Evolutionary conservation across 2,888 invertebrate species (phyloP).

Genomic region (Ennomos erosarius): DNA sequence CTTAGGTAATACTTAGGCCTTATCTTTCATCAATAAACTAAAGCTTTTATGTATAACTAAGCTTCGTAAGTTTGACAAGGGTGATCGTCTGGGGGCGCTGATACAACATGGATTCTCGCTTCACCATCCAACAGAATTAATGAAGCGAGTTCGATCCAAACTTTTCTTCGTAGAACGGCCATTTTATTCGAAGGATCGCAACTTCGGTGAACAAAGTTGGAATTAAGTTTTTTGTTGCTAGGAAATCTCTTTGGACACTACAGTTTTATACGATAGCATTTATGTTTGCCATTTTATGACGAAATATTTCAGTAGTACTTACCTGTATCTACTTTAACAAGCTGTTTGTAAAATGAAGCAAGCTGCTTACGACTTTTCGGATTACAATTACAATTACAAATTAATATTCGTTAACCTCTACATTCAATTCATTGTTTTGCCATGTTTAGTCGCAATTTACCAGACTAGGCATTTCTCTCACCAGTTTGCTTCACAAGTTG

Average conservation of each 20-base stretch:
- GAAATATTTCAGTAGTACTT: too few species aligned
- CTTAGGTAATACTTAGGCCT: too few species aligned
- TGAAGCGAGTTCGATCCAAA: conserved; percentile 45
- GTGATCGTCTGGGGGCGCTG: conserved; percentile 43
- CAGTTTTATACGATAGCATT: too few species aligned
- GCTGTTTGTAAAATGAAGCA: too few species aligned
- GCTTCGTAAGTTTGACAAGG: conserved; percentile 52
- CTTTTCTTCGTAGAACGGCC: conserved; percentile 23
- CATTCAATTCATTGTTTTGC: too few species aligned
- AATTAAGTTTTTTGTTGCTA: conserved; percentile 15
- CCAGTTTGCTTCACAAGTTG: conserved; percentile 2
- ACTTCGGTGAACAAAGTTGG: conserved; percentile 29
- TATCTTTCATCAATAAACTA: conserved; percentile 7
- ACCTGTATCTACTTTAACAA: too few species aligned
- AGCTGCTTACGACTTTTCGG: too few species aligned
- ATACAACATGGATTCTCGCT: conserved; percentile 39
- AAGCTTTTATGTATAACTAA: conserved; percentile 37
- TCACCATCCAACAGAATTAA: conserved; percentile 48
- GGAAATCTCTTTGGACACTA: not conserved
- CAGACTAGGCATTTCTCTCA: conserved; percentile 5
- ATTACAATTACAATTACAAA: too few species aligned
- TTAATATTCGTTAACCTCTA: too few species aligned
- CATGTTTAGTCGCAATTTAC: not conserved
- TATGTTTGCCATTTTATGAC: too few species aligned
- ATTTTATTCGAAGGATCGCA: conserved; percentile 29